These are phyloP conservation scores for Toxotes chatareus DNA, from an alignment of 2,113 vertebrate species.

Conservation along the genomic window DNA sequence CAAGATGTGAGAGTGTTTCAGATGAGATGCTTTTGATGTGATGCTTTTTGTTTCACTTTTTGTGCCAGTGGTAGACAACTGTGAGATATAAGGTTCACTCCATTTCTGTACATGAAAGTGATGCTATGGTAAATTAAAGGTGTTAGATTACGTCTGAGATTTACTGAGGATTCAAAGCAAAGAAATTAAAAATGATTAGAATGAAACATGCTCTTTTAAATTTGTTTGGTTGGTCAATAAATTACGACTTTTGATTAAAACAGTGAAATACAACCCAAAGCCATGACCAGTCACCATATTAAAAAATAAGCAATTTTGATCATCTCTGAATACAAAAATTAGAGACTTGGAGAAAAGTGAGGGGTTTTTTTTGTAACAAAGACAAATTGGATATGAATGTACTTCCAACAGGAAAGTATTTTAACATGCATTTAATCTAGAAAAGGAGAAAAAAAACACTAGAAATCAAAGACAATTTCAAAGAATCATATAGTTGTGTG, in stretches of 20 bases:
- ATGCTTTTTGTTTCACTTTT: constrained; percentile 33
- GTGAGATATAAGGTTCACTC: neutral
- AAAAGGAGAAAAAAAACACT: neutral
- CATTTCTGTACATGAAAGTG: neutral
- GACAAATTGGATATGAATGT: neutral
- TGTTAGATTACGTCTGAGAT: constrained; percentile 4
- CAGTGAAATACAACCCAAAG: constrained; percentile 30
- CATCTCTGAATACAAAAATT: constrained; percentile 18
- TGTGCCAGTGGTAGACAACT: neutral
- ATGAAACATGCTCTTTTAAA: constrained; percentile 1
- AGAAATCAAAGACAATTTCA: neutral
- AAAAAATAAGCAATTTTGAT: neutral
- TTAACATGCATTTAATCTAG: constrained; percentile 22
- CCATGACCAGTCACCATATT: constrained; percentile 25
- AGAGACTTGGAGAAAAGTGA: neutral
- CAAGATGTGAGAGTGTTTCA: neutral
- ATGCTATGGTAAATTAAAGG: constrained; percentile 22
- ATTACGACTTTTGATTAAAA: neutral
- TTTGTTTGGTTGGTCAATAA: neutral
- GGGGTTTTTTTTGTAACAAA: neutral
- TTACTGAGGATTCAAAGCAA: constrained; percentile 9
- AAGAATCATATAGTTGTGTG: neutral
- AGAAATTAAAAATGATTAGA: constrained; percentile 10
- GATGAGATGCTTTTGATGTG: constrained; percentile 25
- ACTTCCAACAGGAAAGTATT: constrained; percentile 2